Evolutionary conservation across 2,888 invertebrate genomes (phyloP), one percentile per base, ranked within the genome.

Genomic region (Caradrina clavipalpis): DNA sequence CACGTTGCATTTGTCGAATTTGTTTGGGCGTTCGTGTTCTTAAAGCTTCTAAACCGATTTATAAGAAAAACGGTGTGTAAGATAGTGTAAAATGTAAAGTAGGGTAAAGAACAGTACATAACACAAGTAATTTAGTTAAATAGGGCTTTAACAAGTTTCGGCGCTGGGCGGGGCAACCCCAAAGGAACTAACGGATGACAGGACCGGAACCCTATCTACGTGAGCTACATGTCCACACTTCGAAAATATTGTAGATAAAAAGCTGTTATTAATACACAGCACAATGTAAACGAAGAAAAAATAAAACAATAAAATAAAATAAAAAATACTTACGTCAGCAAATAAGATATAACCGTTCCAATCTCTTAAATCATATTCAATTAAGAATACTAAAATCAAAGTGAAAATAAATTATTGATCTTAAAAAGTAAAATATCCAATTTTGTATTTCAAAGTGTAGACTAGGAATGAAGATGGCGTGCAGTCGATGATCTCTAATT

Each of bases 161-260:
- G 95, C 95, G 94, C 91, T 93, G 95, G 95, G 95, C 95, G 95
- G 95, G 95, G 95, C 88, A 89, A 92, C 95, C 94, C 93, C 89
- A 89, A 90, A 90, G 88, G 87, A 90, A 87, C 78, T 85, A 87
- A 90, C 81, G 85, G 81, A 85, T 88, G 83, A 86, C 70, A 88
- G 86, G 88, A 89, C 85, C 88, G 87, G 83, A 87, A 86, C 91
- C 94, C 93, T 93, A 93, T 84, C 90, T 93, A 94, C 89, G 86
- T 93, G 90, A 91, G 86, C 86, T 88, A 89, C 76, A 72, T 85
- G 89, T 92, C 94, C 88, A 95, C 94, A 95, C 94, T 94, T 93
- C 88, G 90, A 94, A 93, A 93, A 89, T 88, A 72, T 75, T 68
- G 11, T 51, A 86, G 87, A 72, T 59, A 58, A 53, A 75, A 73